Conservation (phyloP, 2,888 invertebrate genomes). For the Drosophila siamana region DNA sequence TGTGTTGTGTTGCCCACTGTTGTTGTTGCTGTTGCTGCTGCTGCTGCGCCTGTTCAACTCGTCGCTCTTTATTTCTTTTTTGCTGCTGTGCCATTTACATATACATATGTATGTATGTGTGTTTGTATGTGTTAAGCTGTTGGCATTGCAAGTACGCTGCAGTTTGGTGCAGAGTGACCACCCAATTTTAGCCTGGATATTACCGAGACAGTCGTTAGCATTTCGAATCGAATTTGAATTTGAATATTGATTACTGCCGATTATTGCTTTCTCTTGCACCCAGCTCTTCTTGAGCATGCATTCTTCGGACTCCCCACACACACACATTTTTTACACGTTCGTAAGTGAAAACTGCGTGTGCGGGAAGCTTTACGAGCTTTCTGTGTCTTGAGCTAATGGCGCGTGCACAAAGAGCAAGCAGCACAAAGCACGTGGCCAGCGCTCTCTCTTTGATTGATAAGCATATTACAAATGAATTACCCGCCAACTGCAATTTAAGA, state of each 20-base stretch:
- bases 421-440: slow-evolving; percentile 10
- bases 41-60: slow-evolving; percentile 28
- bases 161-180: slow-evolving; percentile 17
- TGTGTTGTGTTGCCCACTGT: slow-evolving; percentile 55
- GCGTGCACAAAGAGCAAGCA: neutral
- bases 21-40: slow-evolving; percentile 34
- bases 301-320: neutral
- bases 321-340: too few species aligned
- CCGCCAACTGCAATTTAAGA: neutral
- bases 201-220: neutral
- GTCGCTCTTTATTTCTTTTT: slow-evolving; percentile 12
- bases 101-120: neutral
- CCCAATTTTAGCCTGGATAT: slow-evolving; percentile 23
- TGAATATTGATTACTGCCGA: neutral
- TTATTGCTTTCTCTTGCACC: neutral
- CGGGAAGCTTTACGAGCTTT: slow-evolving; percentile 11
- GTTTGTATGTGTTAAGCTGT: slow-evolving; percentile 22
- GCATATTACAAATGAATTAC: neutral
- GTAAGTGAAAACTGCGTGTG: neutral
- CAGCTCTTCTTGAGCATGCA: neutral
- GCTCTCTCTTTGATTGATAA: neutral
- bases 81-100: slow-evolving; percentile 46
- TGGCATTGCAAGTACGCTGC: slow-evolving; percentile 25
- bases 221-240: neutral
- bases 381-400: neutral